Base-by-base conservation (phyloP, 2,797 vertebrate genomes). In the Cephalopachus bancanus region DNA sequence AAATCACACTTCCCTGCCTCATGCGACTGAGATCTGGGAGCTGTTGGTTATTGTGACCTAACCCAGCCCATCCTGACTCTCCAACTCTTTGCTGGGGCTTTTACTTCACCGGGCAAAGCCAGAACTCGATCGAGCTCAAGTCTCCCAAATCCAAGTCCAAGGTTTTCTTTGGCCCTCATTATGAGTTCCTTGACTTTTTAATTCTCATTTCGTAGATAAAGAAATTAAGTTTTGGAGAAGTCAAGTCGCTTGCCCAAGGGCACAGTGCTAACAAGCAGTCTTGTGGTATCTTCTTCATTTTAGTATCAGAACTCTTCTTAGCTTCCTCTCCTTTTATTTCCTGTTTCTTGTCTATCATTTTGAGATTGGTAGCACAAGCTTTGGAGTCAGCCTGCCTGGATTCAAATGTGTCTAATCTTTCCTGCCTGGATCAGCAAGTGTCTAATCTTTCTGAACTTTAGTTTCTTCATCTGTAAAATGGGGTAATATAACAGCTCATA, bases 401-500 rank as follows among this genome's bases (percentile, higher is more conserved):
- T 59, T 55, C 78, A 16, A 15, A 51, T 6, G 8, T 28, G 44
- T 78, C 76, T 67, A 20, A 6, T 37, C 78, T 80, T 24, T 60
- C n/a, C 10, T 79, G 28, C 57, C 33, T 37, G 7, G 57, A 60
- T 26, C 22, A 62, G 17, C 12, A 17, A 30, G 4, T 15, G 4
- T 57, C 62, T 57, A 37, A 91, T 5, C 44, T 44, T 44, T 44
- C 44, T 44, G 44, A 44, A 44, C 44, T 7, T 44, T 44, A 44
- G 44, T 44, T 44, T 5, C 44, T 7, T 44, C 44, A 44, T 44
- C 44, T 44, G 44, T 7, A 44, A 44, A 44, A 44, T 7, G 8
- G 22, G 3, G 33, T 22, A 49, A 24, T 4, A 53, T 69, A 26
- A 57, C 0, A 24, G 51, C 3, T 1, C 17, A 30, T 20, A 16